phyloP scores from a whole-genome alignment of 2,113 vertebrate genomes.

The Pycnonotus jocosus region DNA sequence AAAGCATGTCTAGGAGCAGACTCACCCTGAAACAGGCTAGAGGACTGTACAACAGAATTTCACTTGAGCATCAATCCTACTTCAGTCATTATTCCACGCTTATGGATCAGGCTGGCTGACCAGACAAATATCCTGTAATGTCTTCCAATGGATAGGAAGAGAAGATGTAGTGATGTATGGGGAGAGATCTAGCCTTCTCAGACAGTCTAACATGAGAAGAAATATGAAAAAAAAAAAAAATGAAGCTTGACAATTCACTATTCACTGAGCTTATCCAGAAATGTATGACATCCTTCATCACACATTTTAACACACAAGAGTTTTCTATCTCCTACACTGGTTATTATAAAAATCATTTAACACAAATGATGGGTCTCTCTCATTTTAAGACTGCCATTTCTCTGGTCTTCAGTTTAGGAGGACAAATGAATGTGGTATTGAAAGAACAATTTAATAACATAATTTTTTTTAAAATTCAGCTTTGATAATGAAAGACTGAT shows the following conservation, averaged over 20 bases:
- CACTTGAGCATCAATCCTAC: neutral
- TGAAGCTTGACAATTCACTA: neutral
- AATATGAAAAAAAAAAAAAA: neutral
- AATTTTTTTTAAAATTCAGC: neutral
- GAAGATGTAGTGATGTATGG: neutral
- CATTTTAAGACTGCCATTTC: neutral
- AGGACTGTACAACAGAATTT: neutral
- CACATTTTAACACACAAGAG: neutral
- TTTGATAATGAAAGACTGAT: neutral
- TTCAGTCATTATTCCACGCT: neutral
- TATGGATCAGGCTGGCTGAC: neutral
- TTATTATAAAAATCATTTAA: neutral
- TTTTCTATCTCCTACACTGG: neutral
- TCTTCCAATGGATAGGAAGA: neutral
- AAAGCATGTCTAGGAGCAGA: fast-evolving
- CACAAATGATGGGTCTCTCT: neutral
- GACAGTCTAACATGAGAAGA: neutral
- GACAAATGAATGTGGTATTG: neutral
- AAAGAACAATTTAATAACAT: neutral
- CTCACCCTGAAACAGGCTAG: neutral
- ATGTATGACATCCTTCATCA: neutral
- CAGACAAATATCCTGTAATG: neutral
- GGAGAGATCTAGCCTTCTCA: neutral
- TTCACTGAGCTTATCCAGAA: neutral
- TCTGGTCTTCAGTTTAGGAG: neutral